Evolutionary conservation across 2,888 invertebrate species (phyloP).

Genomic region (Galerucella pusilla): DNA sequence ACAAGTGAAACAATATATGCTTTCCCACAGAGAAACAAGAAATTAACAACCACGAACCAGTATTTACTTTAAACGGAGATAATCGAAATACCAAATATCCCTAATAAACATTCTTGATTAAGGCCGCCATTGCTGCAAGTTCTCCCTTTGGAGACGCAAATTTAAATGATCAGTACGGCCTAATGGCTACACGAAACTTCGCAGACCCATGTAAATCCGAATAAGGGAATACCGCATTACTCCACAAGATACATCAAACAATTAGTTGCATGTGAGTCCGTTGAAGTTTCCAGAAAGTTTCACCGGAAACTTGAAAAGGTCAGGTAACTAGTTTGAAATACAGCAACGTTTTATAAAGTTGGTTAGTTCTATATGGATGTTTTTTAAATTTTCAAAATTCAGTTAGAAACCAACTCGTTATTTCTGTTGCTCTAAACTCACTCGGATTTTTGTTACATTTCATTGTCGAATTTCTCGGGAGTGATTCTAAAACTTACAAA

Average conservation of each 20-base stretch:
- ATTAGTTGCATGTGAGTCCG: constrained; percentile 15
- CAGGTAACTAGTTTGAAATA: constrained; percentile 10
- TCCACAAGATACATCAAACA: constrained; percentile 16
- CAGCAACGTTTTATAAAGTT: background rate
- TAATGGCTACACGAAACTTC: constrained; percentile 11
- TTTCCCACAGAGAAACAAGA: background rate
- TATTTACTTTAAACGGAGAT: background rate
- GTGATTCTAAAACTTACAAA: too few species aligned
- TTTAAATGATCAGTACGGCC: constrained; percentile 14
- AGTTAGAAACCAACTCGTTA: background rate
- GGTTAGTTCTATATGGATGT: background rate
- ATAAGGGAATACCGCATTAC: constrained; percentile 15
- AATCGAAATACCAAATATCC: constrained; percentile 6
- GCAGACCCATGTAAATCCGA: constrained; percentile 14
- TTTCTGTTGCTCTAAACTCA: background rate
- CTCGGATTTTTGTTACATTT: background rate
- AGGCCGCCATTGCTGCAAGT: background rate
- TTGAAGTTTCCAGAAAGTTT: constrained; percentile 6
- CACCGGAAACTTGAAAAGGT: constrained; percentile 13
- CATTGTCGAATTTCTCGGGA: background rate
- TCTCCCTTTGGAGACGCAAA: background rate
- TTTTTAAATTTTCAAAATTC: background rate
- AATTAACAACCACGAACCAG: background rate
- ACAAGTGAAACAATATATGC: background rate
- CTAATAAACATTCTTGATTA: constrained; percentile 12